These are phyloP conservation scores for Phyllostomus hastatus DNA, from an alignment of 2,113 vertebrate genomes.

Conservation along the genomic window DNA sequence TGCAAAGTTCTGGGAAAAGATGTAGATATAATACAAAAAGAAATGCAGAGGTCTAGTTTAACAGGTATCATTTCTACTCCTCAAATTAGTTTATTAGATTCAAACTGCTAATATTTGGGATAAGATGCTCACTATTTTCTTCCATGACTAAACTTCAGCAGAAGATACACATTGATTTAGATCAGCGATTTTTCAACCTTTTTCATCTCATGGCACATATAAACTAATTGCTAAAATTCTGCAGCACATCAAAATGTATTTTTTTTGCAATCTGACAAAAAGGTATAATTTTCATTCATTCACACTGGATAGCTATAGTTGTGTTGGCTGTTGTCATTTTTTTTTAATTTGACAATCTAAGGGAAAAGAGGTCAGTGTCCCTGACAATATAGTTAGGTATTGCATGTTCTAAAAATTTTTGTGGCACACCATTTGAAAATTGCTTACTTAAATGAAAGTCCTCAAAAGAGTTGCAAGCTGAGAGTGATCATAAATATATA, in stretches of 20 bases:
- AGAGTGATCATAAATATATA: neutral
- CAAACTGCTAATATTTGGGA: neutral
- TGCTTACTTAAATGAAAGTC: neutral
- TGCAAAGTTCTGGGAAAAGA: neutral
- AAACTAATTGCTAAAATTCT: neutral
- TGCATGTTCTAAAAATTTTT: neutral
- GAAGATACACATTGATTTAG: neutral
- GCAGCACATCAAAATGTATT: neutral
- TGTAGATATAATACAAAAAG: slow-evolving; percentile 16
- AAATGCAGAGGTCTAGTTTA: neutral
- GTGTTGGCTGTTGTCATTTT: neutral
- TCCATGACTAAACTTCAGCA: neutral
- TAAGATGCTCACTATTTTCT: neutral
- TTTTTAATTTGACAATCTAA: neutral
- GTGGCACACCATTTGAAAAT: neutral
- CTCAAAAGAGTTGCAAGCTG: neutral
- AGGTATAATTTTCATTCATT: neutral
- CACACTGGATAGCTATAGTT: neutral
- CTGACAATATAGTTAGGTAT: neutral
- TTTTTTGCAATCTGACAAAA: neutral
- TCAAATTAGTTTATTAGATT: neutral
- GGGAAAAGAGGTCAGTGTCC: neutral
- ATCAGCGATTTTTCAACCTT: neutral
- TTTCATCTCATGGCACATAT: neutral
- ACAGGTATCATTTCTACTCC: neutral